Conservation (phyloP, 2,113 vertebrate genomes). For the Nestor notabilis region DNA sequence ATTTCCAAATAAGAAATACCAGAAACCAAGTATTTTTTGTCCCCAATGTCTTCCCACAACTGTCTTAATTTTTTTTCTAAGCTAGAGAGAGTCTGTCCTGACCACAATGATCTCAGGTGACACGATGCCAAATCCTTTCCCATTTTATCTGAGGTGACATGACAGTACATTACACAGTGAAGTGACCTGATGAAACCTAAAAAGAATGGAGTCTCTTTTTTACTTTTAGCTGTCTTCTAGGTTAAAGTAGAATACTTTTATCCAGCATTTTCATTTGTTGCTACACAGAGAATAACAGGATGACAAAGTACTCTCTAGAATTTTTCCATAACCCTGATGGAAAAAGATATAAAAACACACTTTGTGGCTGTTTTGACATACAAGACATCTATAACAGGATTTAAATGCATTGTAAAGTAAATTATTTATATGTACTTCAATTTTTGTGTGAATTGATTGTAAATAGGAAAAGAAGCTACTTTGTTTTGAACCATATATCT, state of each 20-base stretch:
- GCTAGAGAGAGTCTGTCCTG: background rate
- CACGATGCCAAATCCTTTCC: conserved; percentile 46
- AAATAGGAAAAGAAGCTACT: background rate
- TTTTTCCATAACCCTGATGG: background rate
- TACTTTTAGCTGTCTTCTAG: background rate
- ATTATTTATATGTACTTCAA: background rate
- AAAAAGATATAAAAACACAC: background rate
- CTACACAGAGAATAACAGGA: background rate
- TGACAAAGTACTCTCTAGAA: background rate
- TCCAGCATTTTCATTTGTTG: background rate
- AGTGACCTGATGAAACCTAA: conserved; percentile 30
- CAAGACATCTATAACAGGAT: background rate
- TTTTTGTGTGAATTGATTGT: background rate
- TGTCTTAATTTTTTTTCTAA: background rate
- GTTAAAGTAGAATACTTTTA: background rate
- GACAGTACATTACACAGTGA: conserved; percentile 5
- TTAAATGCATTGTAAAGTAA: background rate
- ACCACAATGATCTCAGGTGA: conserved; percentile 9
- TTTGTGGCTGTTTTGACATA: background rate
- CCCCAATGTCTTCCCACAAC: background rate
- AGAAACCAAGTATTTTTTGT: background rate
- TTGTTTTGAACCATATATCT: background rate
- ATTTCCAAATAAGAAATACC: background rate
- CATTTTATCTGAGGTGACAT: background rate
- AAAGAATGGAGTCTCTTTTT: background rate